Conservation (phyloP, 2,888 invertebrate genomes). For the Bugulina stolonifera region DNA sequence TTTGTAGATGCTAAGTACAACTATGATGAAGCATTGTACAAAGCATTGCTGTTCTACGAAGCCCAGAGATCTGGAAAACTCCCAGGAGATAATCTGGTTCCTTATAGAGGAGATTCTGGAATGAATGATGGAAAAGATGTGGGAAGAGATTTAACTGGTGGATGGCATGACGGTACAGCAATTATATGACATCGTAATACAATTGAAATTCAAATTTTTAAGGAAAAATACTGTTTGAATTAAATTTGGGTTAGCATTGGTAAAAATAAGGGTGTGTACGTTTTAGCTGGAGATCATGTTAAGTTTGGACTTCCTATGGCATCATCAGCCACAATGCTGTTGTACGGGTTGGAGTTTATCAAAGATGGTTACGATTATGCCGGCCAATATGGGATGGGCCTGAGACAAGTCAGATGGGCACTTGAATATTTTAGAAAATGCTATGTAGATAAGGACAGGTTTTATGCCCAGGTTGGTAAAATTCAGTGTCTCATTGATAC, state of each 20-base stretch:
- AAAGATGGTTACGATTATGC: constrained; percentile 36
- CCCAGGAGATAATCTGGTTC: constrained; percentile 41
- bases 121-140: constrained; percentile 39
- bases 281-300: constrained; percentile 41
- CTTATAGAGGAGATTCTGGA: constrained; percentile 46
- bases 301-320: constrained; percentile 46
- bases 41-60: constrained; percentile 48
- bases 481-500: too few species aligned
- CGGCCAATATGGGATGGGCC: constrained; percentile 36
- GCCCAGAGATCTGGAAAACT: constrained; percentile 47
- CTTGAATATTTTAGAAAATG: constrained; percentile 61
- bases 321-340: constrained; percentile 35
- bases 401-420: constrained; percentile 58
- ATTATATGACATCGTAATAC: neutral
- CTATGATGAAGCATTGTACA: constrained; percentile 39
- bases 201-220: too few species aligned
- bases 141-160: constrained; percentile 46
- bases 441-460: constrained; percentile 39
- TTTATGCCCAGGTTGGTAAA: constrained; percentile 57
- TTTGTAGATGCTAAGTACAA: constrained; percentile 28
- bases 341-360: constrained; percentile 39
- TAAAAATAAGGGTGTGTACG: too few species aligned
- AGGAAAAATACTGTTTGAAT: too few species aligned
- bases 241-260: too few species aligned
- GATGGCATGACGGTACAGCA: constrained; percentile 45